These are phyloP conservation scores for Amblyjoppa proteus DNA, from an alignment of 2,888 invertebrate genomes.

Conservation along the genomic window DNA sequence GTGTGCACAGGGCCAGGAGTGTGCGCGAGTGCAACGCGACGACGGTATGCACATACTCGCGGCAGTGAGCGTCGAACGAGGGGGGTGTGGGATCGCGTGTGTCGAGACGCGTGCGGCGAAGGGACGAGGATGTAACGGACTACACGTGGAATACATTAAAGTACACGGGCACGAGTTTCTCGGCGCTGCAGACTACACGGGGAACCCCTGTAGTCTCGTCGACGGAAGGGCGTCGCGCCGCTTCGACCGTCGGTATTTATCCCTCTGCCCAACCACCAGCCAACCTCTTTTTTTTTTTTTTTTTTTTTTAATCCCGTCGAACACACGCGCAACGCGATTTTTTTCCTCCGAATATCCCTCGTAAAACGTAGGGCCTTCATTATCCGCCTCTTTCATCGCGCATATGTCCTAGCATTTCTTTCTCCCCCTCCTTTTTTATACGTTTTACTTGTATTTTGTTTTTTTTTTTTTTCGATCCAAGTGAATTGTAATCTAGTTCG, in stretches of 20 bases:
- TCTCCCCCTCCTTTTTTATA: neutral
- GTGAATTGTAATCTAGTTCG: constrained; percentile 3
- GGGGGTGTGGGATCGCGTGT: constrained; percentile 11
- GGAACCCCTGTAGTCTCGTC: constrained; percentile 53
- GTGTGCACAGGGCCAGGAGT: constrained; percentile 30
- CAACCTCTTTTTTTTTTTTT: constrained; percentile 31
- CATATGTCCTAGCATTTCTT: neutral
- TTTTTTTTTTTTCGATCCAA: neutral
- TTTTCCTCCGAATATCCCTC: neutral
- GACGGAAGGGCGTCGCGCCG: constrained; percentile 52
- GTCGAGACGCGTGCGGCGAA: constrained; percentile 9
- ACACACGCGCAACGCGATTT: constrained; percentile 41
- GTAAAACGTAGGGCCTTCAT: constrained; percentile 5
- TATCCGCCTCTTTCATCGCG: neutral
- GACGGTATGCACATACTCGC: neutral
- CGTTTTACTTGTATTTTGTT: neutral
- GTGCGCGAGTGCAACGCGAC: constrained; percentile 2
- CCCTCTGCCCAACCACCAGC: constrained; percentile 23
- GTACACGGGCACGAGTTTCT: constrained; percentile 49
- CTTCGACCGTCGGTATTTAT: constrained; percentile 63
- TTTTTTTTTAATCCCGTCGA: constrained; percentile 12
- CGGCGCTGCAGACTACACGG: constrained; percentile 6
- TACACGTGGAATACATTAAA: constrained; percentile 66
- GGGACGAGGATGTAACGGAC: constrained; percentile 52
- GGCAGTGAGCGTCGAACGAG: constrained; percentile 32